A percentile compares a stretch with the other conserved stretches of the same genome.
phyloP scores from a whole-genome alignment of 1,140 invertebrate species.

The Drosophila nigromelanica region DNA sequence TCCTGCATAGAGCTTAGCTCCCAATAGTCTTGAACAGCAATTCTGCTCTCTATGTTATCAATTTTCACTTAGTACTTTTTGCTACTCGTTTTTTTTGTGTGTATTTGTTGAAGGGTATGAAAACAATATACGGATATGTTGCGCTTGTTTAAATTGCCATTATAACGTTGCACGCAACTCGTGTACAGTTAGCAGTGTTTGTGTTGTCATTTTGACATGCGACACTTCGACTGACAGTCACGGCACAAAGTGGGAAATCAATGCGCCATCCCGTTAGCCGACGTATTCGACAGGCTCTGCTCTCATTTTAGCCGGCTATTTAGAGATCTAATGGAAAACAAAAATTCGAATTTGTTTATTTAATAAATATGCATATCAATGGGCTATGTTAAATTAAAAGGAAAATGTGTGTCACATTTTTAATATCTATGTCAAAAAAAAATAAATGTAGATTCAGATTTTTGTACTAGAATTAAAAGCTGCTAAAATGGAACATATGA shows the following conservation, averaged over 20 bases:
- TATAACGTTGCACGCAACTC: slow-evolving; percentile 75
- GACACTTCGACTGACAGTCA: slow-evolving; percentile 71
- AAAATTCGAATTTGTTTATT: too few relatives aligned
- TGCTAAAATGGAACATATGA: too few relatives aligned
- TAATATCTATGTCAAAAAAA: too few relatives aligned
- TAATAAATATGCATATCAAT: not conserved
- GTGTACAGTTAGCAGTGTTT: slow-evolving; percentile 38
- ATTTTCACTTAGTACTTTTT: too few relatives aligned
- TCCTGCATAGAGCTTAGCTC: too few relatives aligned
- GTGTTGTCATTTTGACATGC: slow-evolving; percentile 52
- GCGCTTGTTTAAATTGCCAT: slow-evolving; percentile 75
- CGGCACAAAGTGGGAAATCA: slow-evolving; percentile 72
- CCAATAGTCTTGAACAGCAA: too few relatives aligned
- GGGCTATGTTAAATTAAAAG: too few relatives aligned
- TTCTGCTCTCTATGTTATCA: too few relatives aligned
- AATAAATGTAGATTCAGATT: too few relatives aligned
- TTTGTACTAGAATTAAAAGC: too few relatives aligned
- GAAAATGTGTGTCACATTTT: too few relatives aligned
- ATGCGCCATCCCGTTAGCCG: slow-evolving; percentile 35
- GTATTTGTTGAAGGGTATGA: slow-evolving; percentile 12
- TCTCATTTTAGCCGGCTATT: slow-evolving; percentile 4
- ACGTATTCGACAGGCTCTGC: slow-evolving; percentile 39
- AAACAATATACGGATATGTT: slow-evolving; percentile 32
- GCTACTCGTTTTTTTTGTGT: not conserved
- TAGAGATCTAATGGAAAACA: not conserved